Base-by-base conservation (phyloP, 2,797 vertebrate genomes). In the Megaceryle alcyon region DNA sequence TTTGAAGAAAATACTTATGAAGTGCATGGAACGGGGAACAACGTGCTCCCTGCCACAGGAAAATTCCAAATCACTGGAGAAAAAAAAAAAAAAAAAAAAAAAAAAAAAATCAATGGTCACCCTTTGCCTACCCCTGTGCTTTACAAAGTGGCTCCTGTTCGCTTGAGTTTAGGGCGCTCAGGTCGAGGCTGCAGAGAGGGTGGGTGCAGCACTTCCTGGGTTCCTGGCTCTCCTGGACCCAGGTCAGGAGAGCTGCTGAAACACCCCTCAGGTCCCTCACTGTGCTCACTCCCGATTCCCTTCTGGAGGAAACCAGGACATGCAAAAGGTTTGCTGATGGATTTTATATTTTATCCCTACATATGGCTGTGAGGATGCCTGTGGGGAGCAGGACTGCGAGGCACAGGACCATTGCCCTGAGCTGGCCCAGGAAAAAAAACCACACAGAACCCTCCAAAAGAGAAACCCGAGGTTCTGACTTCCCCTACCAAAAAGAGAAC, bases 201-300 rank as follows among this genome's bases (percentile, higher is more conserved):
- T 12, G 43, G 25, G 13, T 48, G 44, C 39, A 59, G 33, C 3
- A 3, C 13, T 57, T 25, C 35, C 66, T 28, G 33, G 9, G 35
- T 53, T 56, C n/a, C 82, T 66, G 39, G 28, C 1, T 59, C 29
- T 54, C 37, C 4, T 0, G 2, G 20, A n/a, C 23, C 29, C 33
- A 28, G 48, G 41, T 6, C 81, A 53, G 48, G 7, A 82, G 22
- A 71, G 5, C 35, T 57, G 28, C 31, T 18, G 31, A 69, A 61
- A 65, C 1, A 4, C 22, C 17, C 33, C 28, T 61, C 63, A 44
- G 15, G 41, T 84, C 19, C 44, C 66, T 57, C 49, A 8, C 19
- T 18, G 35, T 23, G 6, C 29, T 25, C 4, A 0, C 0, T 5
- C 31, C 29, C 14, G 26, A 20, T 12, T 41, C 9, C 15, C 3